A percentile compares a stretch with the other conserved stretches of the same genome.
Conservation (phyloP, 2,113 vertebrate genomes). For the Callaeas wilsoni region DNA sequence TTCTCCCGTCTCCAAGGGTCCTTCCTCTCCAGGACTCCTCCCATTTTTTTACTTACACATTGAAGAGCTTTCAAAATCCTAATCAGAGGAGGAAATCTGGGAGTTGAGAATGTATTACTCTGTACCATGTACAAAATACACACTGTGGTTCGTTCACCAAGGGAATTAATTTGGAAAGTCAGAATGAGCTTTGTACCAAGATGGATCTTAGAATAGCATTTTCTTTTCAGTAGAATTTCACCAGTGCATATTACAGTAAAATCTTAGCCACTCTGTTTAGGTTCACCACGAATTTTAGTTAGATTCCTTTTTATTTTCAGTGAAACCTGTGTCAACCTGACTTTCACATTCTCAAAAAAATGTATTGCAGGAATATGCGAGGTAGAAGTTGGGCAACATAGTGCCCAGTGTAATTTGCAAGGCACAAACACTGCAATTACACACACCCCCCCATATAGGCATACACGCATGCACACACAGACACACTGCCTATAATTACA, state of each 20-base stretch:
- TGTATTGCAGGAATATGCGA: neutral
- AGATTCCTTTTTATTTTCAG: neutral
- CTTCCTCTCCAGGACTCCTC: neutral
- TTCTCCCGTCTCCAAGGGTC: neutral
- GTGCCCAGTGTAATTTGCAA: neutral
- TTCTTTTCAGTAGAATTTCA: neutral
- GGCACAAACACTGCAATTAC: neutral
- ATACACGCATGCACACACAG: neutral
- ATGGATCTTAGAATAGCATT: neutral
- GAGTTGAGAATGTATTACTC: neutral
- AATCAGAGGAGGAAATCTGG: neutral
- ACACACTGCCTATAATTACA: neutral
- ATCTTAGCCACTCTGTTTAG: neutral
- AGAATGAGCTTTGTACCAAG: neutral
- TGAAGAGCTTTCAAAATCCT: neutral
- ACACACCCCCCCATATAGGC: fast-evolving
- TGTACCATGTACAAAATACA: neutral
- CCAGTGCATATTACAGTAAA: neutral
- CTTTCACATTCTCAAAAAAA: neutral
- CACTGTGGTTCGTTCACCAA: neutral
- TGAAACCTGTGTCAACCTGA: neutral
- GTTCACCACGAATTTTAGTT: neutral
- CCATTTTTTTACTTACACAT: neutral
- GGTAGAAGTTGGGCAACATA: neutral
- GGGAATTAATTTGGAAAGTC: neutral